phyloP scores from a whole-genome alignment of 2,888 invertebrate species.

The Ectropis crepuscularia region DNA sequence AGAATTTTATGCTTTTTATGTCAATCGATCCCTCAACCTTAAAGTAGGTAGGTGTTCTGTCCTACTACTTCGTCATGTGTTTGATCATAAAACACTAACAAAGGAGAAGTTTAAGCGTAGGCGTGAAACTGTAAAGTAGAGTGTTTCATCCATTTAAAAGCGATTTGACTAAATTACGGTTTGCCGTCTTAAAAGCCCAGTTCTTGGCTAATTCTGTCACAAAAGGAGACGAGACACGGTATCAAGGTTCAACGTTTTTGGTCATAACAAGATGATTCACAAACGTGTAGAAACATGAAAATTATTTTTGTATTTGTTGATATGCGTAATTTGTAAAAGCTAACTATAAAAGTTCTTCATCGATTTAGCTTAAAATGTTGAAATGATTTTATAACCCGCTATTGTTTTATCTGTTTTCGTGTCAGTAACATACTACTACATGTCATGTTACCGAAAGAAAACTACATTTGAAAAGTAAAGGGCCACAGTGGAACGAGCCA shows the following conservation, averaged over 20 bases:
- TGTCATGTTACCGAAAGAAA: no score
- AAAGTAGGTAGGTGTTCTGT: neutral
- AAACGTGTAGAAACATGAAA: constrained; percentile 2
- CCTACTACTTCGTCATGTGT: neutral
- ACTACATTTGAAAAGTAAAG: no score
- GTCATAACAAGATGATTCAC: constrained; percentile 23
- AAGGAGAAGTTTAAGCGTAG: neutral
- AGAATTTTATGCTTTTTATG: no score
- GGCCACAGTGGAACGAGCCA: no score
- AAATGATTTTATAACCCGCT: no score
- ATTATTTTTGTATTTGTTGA: neutral
- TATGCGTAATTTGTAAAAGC: no score
- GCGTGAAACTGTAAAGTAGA: constrained; percentile 6
- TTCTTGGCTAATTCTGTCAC: constrained; percentile 25
- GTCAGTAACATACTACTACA: no score
- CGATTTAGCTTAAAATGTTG: no score
- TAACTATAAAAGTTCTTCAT: no score
- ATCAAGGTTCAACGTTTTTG: constrained; percentile 24
- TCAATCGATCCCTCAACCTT: neutral
- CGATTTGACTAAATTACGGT: constrained; percentile 11
- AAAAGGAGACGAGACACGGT: constrained; percentile 24
- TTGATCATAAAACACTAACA: neutral
- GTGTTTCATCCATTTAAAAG: constrained; percentile 12
- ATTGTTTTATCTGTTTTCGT: no score
- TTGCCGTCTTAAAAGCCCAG: constrained; percentile 6